Conservation (phyloP, 64 coral and sea anemone species). For the Anthopleura sola region DNA sequence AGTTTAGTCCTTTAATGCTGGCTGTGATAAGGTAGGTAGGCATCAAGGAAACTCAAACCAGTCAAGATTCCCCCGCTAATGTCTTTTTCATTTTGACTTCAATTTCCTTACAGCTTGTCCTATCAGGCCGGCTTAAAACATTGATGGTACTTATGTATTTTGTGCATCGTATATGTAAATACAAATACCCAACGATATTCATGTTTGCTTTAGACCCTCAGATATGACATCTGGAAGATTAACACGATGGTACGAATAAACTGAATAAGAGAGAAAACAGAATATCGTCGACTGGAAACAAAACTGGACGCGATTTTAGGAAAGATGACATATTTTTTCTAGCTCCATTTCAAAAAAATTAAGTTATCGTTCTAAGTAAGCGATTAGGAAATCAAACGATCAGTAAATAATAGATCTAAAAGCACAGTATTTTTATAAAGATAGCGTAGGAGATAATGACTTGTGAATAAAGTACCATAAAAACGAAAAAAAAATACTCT, state of each 20-base stretch:
- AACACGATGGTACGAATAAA: neutral
- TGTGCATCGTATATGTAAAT: neutral
- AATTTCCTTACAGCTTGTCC: neutral
- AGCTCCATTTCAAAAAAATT: neutral
- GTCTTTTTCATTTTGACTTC: neutral
- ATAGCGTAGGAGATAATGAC: neutral
- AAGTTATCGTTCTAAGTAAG: neutral
- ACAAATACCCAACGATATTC: neutral
- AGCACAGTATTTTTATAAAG: slow-evolving; percentile 1
- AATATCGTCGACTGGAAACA: neutral
- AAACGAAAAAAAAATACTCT: neutral
- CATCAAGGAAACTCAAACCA: too few relatives aligned
- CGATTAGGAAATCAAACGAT: slow-evolving; percentile 8
- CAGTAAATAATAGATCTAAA: slow-evolving; percentile 10
- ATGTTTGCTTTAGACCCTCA: neutral
- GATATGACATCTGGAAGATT: neutral
- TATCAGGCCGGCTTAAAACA: neutral
- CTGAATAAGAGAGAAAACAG: neutral
- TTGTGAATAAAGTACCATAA: neutral
- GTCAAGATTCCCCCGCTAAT: neutral
- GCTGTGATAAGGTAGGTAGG: neutral
- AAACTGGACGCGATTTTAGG: neutral
- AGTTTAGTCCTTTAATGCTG: neutral
- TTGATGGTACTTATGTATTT: neutral
- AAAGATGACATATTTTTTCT: neutral